These are phyloP conservation scores for Diloba caeruleocephala DNA, from an alignment of 2,888 invertebrate genomes.

Conservation along the genomic window DNA sequence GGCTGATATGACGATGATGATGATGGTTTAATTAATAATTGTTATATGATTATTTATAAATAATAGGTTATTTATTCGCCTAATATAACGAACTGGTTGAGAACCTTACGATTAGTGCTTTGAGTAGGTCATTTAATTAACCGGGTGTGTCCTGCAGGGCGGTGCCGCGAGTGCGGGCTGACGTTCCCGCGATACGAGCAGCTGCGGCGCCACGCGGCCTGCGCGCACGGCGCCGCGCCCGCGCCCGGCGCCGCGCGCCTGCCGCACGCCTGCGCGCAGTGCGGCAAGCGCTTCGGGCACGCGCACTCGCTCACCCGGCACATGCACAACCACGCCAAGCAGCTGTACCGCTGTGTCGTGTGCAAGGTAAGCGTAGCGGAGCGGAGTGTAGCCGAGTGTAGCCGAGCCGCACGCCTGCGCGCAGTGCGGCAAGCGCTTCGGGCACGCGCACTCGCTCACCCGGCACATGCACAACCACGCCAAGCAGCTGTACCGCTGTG, in stretches of 20 bases:
- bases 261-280: slow-evolving; percentile 74
- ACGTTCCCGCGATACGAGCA: slow-evolving; percentile 80
- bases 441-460: slow-evolving; percentile 81
- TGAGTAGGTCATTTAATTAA: no score
- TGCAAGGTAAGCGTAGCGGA: slow-evolving; percentile 73
- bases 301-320: slow-evolving; percentile 82
- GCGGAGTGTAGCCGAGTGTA: no score
- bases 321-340: slow-evolving; percentile 84
- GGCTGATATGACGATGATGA: no score
- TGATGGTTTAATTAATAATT: no score
- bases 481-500: slow-evolving; percentile 82
- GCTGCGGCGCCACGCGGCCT: slow-evolving; percentile 75
- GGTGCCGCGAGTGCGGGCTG: slow-evolving; percentile 74
- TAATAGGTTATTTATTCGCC: no score
- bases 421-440: slow-evolving; percentile 81
- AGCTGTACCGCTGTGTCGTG: slow-evolving; percentile 84
- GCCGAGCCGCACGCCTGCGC: slow-evolving; percentile 61
- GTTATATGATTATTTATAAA: no score
- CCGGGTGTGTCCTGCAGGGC: slow-evolving; percentile 61
- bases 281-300: slow-evolving; percentile 82
- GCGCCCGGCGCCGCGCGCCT: slow-evolving; percentile 27
- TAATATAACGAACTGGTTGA: no score
- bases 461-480: slow-evolving; percentile 85
- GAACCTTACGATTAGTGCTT: no score
- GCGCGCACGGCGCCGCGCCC: slow-evolving; percentile 63